Evolutionary conservation across 2,888 invertebrate genomes (phyloP), one percentile per base, ranked within the genome.

Genomic region (Stictocephala bisonia): DNA sequence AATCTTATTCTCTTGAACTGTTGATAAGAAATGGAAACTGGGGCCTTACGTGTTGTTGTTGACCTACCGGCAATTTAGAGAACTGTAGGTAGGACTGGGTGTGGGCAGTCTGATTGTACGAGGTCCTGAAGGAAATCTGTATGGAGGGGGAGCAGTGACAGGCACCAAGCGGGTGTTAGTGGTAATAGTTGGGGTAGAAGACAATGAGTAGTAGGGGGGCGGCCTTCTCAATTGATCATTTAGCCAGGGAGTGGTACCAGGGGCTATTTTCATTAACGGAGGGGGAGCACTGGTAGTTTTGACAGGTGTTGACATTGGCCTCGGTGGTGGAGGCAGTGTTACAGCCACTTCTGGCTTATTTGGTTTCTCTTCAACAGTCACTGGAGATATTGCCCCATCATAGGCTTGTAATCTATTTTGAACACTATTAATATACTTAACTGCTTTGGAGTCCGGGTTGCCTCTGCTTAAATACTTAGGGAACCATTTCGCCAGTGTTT

Each of bases 401-500:
- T 91, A 94, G 0, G 94, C 92, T 58, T 90, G 87, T 7, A 94
- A 84, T 51, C 95, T 86, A 81, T 91, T 93, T 77, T 92, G 92
- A 1, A 94, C 92, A 0, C 93, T 93, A 72, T 92, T 92, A 69
- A 93, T 90, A 80, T 95, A 95, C 71, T 90, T 92, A 0, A 88
- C 87, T 0, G 94, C 93, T 79, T 91, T 90, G 0, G 91, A 88
- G 11, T 90, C 88, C 0, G 94, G 93, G 76, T 88, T 90, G n/a
- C n/a, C 2, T 91, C 89, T 0, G 93, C 89, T 13, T 94, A 81
- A 0, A 93, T 87, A n/a, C n/a, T n/a, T 58, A 95, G 83, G 81
- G 94, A 93, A 0, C 94, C 94, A 76, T 90, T 91, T 71, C 94
- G 87, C 81, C 92, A 94, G 83, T 94, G 94, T 81, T 94, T 94